A percentile compares a stretch with the other conserved stretches of the same genome.
Conservation (phyloP, 1,140 invertebrate genomes). For the Cotesia chilonis region DNA sequence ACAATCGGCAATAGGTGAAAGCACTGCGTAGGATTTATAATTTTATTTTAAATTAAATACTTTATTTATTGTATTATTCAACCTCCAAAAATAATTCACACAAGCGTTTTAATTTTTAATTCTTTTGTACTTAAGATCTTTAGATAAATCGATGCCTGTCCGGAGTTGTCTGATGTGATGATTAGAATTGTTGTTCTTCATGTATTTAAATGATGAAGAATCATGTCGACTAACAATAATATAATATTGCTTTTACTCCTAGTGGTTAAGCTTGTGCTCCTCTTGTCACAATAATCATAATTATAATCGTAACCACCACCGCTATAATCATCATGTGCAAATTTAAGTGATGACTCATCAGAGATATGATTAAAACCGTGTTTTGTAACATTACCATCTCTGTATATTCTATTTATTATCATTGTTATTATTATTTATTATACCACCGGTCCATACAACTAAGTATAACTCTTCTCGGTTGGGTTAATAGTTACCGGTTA, state of each 20-base stretch:
- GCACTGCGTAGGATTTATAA: constrained; percentile 5
- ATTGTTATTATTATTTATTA: too few species aligned
- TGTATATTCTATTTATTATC: too few species aligned
- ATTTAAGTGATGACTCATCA: constrained; percentile 16
- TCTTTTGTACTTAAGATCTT: constrained; percentile 12
- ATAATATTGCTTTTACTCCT: background rate
- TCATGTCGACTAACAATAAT: constrained; percentile 6
- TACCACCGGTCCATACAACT: too few species aligned
- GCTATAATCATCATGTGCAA: background rate
- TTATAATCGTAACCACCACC: too few species aligned
- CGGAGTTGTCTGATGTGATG: constrained; percentile 5
- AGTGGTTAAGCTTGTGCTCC: background rate
- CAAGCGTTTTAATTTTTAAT: constrained; percentile 14
- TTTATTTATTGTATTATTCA: background rate
- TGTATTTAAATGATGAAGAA: constrained; percentile 13
- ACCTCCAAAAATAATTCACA: constrained; percentile 13
- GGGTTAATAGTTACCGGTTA: too few species aligned
- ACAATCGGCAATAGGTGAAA: constrained; percentile 19
- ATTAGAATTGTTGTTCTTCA: constrained; percentile 4
- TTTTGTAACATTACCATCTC: constrained; percentile 1
- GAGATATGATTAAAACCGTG: constrained; percentile 10
- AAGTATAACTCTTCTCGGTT: too few species aligned
- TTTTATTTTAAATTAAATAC: too few species aligned
- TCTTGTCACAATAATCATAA: too few species aligned
- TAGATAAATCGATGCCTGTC: constrained; percentile 5